These are phyloP conservation scores for Ectemnius cavifrons DNA, from an alignment of 2,888 invertebrate species.

Conservation along the genomic window DNA sequence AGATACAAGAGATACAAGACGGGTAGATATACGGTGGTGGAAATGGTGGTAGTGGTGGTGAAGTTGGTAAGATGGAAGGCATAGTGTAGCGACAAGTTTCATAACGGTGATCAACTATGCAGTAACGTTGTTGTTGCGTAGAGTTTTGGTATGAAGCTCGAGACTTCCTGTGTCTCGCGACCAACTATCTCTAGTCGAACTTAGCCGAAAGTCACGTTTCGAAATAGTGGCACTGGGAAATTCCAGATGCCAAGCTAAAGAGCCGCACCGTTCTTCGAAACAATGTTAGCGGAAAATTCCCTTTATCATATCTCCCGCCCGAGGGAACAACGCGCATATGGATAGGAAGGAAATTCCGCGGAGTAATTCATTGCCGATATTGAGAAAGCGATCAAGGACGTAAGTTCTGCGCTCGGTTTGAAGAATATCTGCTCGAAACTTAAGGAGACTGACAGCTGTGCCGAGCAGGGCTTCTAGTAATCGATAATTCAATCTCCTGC, in stretches of 20 bases:
- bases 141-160: slow-evolving; percentile 37
- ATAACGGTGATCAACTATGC: slow-evolving; percentile 64
- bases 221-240: background rate
- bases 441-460: slow-evolving; percentile 32
- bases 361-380: too few relatives aligned
- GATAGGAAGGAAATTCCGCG: too few relatives aligned
- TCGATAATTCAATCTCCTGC: slow-evolving; percentile 49
- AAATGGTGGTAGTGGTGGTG: too few relatives aligned
- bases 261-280: too few relatives aligned
- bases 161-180: slow-evolving; percentile 51
- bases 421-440: slow-evolving; percentile 43
- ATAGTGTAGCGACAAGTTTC: slow-evolving; percentile 52
- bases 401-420: background rate
- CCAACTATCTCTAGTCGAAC: slow-evolving; percentile 37
- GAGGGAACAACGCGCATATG: too few relatives aligned
- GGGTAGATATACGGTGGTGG: too few relatives aligned
- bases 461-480: slow-evolving; percentile 47
- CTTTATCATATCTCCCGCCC: too few relatives aligned
- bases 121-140: slow-evolving; percentile 39
- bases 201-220: slow-evolving; percentile 38
- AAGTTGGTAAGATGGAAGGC: slow-evolving; percentile 40
- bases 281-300: too few relatives aligned
- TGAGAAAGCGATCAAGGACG: too few relatives aligned
- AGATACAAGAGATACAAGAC: background rate
- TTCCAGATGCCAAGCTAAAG: too few relatives aligned